A percentile compares a stretch with the other conserved stretches of the same genome.
phyloP scores from a whole-genome alignment of 2,797 vertebrate genomes.

The Gallinago nigripennis region DNA sequence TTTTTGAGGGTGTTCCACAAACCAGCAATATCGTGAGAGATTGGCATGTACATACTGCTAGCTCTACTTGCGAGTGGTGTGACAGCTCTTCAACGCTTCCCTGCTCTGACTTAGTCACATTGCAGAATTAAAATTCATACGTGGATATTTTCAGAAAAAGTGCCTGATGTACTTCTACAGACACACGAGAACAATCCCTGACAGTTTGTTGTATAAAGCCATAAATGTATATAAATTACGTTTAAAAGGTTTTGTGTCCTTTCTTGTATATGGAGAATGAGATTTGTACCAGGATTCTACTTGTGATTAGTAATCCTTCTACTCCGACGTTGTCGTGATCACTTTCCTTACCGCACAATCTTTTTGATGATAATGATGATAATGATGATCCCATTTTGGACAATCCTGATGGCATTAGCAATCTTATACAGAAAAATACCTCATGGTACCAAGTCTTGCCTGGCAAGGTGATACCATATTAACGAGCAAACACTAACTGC shows the following conservation, averaged over 20 bases:
- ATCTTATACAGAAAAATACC: conserved; percentile 64
- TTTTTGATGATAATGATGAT: conserved; percentile 12
- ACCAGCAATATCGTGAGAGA: conserved; percentile 58
- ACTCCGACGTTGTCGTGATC: conserved; percentile 15
- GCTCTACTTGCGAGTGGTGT: conserved; percentile 59
- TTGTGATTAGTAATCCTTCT: conserved; percentile 65
- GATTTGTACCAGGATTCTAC: conserved; percentile 60
- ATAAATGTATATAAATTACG: conserved; percentile 90
- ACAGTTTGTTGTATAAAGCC: conserved; percentile 87
- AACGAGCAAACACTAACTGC: conserved; percentile 64
- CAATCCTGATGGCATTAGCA: conserved; percentile 66
- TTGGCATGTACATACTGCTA: conserved; percentile 70
- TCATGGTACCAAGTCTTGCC: conserved; percentile 52
- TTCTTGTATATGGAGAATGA: conserved; percentile 69
- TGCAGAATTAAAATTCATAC: conserved; percentile 68
- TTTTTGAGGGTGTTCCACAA: conserved; percentile 61
- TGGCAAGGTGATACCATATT: conserved; percentile 16
- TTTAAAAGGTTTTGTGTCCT: conserved; percentile 78
- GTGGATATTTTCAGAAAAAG: conserved; percentile 79
- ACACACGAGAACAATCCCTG: conserved; percentile 85
- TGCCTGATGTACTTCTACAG: conserved; percentile 84
- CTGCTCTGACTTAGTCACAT: conserved; percentile 63
- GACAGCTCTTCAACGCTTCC: conserved; percentile 55
- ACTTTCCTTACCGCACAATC: conserved; percentile 6
- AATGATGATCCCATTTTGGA: conserved; percentile 59